Base-by-base conservation (phyloP, 2,888 invertebrate species). In the Caenorhabditis imperialis region DNA sequence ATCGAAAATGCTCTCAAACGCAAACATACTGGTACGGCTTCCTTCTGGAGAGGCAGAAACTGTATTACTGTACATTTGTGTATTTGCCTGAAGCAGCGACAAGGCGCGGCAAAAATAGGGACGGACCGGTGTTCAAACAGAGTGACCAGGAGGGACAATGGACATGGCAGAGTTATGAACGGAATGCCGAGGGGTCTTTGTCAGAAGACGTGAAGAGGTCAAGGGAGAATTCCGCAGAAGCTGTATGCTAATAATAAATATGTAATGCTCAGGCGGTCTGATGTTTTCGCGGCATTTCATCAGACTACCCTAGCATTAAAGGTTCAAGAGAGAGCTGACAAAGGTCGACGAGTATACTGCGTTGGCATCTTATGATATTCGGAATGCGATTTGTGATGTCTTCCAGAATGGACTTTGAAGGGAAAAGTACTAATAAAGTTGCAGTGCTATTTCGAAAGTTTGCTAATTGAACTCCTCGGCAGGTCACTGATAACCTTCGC, bases 401-500 rank as follows among this genome's bases (percentile, higher is more conserved):
- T 30, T n/a, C 30, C 2, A 38, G 47, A 27, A 47, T 10, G 4
- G 12, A 23, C 23, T n/a, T n/a, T n/a, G n/a, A n/a, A n/a, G n/a
- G 23, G 23, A 2, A 16, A 16, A 27, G 16, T n/a, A 27, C n/a
- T n/a, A 27, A 2, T 14, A 10, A 33, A 27, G 20, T 7, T 14
- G 20, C 16, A 10, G 30, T 33, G 48, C 27, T 14, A 22, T 23
- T 50, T 50, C 22, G 35, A 50, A 33, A 22, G 50, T 50, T 50
- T 50, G 35, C 50, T 50, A 50, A 37, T 50, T 50, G 35, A 50
- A 50, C 50, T 47, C 18, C 12, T 20, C 27, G 27, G 3, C 18
- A 25, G 12, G 42, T 16, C 42, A 30, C 45, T 62, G 62, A 62
- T 62, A 62, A 62, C 62, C 62, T 62, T 62, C 62, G 62, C 62